Evolutionary conservation across 2,113 vertebrate genomes (phyloP).

Genomic region (Lates calcarifer): DNA sequence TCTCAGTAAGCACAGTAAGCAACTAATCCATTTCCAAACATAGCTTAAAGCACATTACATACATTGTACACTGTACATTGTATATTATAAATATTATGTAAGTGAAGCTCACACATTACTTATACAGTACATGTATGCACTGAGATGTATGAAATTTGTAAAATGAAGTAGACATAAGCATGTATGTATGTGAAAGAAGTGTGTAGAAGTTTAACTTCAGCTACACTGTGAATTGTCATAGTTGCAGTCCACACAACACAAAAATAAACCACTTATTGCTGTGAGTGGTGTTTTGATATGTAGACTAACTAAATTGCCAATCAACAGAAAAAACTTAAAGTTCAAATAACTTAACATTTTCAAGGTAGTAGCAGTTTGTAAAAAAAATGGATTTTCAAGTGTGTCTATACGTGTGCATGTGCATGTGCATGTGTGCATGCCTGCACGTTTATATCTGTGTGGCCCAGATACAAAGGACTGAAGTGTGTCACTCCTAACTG

Average conservation of each 20-base stretch:
- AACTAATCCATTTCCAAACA: constrained; percentile 49
- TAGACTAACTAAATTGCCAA: not conserved
- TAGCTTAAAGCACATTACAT: constrained; percentile 26
- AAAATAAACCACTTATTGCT: not conserved
- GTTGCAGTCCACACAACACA: not conserved
- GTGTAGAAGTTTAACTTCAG: not conserved
- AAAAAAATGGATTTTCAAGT: not conserved
- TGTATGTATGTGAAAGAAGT: not conserved
- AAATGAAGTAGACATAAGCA: not conserved
- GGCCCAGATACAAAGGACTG: constrained; percentile 51
- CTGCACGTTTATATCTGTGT: constrained; percentile 14
- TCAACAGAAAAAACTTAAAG: not conserved
- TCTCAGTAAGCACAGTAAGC: constrained; percentile 36
- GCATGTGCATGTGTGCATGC: not conserved
- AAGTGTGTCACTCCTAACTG: constrained; percentile 49
- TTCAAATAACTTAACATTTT: not conserved
- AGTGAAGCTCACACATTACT: not conserved
- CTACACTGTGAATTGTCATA: not conserved
- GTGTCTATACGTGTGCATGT: not conserved
- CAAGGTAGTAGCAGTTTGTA: not conserved
- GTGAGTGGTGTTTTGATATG: constrained; percentile 7
- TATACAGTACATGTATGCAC: not conserved
- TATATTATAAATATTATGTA: constrained; percentile 1
- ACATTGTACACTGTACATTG: constrained; percentile 8
- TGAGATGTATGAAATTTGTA: not conserved